Conservation (phyloP, 2,797 vertebrate species). For the Oreochromis grahami region DNA sequence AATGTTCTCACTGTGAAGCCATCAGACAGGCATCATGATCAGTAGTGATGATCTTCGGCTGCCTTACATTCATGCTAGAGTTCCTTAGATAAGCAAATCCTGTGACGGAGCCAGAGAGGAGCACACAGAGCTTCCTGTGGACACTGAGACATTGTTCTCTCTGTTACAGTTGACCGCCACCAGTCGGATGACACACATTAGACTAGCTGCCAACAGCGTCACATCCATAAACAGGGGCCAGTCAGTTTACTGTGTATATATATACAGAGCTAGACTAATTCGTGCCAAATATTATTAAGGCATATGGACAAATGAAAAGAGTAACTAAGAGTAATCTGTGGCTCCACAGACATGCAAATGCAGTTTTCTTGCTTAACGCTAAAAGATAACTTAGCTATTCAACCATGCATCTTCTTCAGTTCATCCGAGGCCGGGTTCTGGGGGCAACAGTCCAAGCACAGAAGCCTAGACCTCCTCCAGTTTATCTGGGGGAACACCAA, state of each 20-base stretch:
- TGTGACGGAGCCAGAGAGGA: conserved; percentile 12
- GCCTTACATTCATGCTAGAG: conserved; percentile 38
- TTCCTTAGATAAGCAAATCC: conserved; percentile 42
- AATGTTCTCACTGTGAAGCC: background rate
- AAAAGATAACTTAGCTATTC: background rate
- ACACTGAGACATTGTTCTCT: conserved; percentile 46
- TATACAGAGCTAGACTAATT: background rate
- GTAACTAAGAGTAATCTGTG: background rate
- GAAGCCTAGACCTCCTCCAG: background rate
- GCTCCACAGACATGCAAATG: background rate
- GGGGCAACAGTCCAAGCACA: background rate
- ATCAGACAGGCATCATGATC: conserved; percentile 12
- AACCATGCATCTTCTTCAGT: background rate
- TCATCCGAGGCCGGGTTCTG: background rate
- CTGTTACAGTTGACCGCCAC: background rate
- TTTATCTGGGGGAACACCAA: background rate
- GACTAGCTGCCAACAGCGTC: conserved; percentile 11
- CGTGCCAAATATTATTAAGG: background rate
- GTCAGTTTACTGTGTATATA: background rate
- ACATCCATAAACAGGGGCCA: background rate
- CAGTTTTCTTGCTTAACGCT: background rate
- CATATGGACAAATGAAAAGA: background rate
- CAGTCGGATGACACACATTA: conserved; percentile 35
- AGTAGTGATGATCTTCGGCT: conserved; percentile 33
- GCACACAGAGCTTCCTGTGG: conserved; percentile 13